Evolutionary conservation across 2,888 invertebrate genomes (phyloP), one percentile per base, ranked within the genome.

Genomic region (Drosophila mercatorum): DNA sequence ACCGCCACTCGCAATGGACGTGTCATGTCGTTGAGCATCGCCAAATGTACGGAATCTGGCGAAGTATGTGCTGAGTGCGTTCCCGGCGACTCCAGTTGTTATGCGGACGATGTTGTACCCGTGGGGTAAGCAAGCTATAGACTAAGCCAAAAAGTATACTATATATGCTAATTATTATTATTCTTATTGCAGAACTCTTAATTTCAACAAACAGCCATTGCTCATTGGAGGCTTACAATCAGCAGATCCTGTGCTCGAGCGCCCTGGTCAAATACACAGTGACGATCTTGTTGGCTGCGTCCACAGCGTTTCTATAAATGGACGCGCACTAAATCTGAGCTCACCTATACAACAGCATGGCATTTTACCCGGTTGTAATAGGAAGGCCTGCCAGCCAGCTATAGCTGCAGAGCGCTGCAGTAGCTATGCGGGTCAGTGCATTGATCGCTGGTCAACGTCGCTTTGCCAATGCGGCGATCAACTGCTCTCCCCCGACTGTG

Each of bases 251-350:
- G 95, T 98, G 0, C 93, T 98, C 34, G 97, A 98, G 91, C 95
- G 98, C 51, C 97, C 97, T 0, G 97, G 97, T 0, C 98, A 98
- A 93, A 95, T 98, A 44, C 96, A 96, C 87, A 96, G 98, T 0
- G 98, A 98, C 91, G 98, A 98, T 91, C 95, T 99, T 70, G 96
- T 98, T 17, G 99, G 99, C 6, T 99, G 99, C 91, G 95, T 98
- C 79, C 97, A 98, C 90, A 97, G 97, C 80, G 96, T 98, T 2
- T 95, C 96, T 0, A 95, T 98, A 61, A 98, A 98, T 89, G 98
- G 98, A 5, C 95, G 97, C 28, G 94, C 95, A 1, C 91, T 98
- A 31, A 98, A 98, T 91, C 93, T 98, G 59, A 96, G 96, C 68
- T 95, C 94, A 80, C 97, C 98, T 0, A 82, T 97, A 3, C 94